Percentiles rank a stretch among this genome's conserved stretches.
Evolutionary conservation across 2,888 invertebrate species (phyloP).

Genomic region (Stegana nigrithorax): DNA sequence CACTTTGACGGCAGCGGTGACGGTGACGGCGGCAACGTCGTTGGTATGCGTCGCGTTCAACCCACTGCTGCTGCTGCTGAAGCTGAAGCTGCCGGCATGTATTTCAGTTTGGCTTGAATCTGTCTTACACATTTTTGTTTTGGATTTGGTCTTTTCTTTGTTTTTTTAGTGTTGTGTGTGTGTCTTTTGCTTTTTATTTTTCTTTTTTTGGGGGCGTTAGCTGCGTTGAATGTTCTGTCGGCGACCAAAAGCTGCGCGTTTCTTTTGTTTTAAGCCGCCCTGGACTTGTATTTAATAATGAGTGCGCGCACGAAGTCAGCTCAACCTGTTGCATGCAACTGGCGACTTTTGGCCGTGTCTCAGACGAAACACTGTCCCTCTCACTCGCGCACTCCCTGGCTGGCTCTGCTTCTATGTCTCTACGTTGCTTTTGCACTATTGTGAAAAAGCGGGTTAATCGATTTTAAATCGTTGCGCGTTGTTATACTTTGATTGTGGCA

Average conservation of each 20-base stretch:
- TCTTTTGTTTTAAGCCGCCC: constrained; percentile 48
- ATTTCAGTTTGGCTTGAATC: constrained; percentile 37
- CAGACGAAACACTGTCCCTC: background rate
- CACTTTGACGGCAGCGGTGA: constrained; percentile 34
- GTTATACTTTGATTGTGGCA: constrained; percentile 60
- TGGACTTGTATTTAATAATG: constrained; percentile 22
- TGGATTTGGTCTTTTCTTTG: background rate
- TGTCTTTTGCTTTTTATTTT: background rate
- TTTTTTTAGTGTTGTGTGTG: too few species aligned
- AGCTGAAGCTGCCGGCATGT: constrained; percentile 20
- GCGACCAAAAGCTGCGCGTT: constrained; percentile 45
- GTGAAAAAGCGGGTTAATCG: constrained; percentile 65
- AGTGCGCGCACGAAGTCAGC: constrained; percentile 26
- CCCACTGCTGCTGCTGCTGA: constrained; percentile 3
- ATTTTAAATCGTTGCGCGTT: constrained; percentile 68
- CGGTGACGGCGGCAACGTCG: background rate
- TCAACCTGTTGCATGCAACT: constrained; percentile 65
- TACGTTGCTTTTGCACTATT: background rate
- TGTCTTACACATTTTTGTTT: background rate
- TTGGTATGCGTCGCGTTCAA: too few species aligned
- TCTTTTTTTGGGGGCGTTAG: constrained; percentile 57
- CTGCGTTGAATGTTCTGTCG: constrained; percentile 66
- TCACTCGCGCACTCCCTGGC: constrained; percentile 5
- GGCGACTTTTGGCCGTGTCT: too few species aligned
- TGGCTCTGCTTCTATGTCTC: background rate